Percentiles rank a stretch among this genome's conserved stretches.
Conservation (phyloP, 2,797 vertebrate genomes). For the Mormyrus proboscirostris region DNA sequence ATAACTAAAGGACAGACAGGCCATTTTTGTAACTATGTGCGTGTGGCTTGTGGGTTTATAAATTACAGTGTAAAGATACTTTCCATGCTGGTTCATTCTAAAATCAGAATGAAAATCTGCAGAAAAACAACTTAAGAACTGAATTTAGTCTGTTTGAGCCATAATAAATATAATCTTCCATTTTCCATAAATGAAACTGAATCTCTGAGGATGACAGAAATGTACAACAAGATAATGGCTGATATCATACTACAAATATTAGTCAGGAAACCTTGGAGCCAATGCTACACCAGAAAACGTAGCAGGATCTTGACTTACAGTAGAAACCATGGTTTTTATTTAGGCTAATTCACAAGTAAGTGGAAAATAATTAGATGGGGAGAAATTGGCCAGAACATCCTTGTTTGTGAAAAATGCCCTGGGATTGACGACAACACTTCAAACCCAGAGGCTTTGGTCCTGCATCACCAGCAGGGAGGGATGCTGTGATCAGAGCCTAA, state of each 20-base stretch:
- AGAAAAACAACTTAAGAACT: neutral
- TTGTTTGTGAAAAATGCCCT: neutral
- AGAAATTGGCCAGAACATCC: conserved; percentile 1
- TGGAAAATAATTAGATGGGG: neutral
- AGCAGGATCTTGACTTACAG: neutral
- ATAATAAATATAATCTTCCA: neutral
- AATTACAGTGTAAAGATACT: conserved; percentile 3
- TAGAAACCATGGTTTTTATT: neutral
- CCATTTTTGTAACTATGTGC: neutral
- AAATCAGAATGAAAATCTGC: neutral
- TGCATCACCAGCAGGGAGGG: neutral
- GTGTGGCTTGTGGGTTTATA: conserved; percentile 1
- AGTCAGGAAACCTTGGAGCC: neutral
- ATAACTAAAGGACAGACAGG: neutral
- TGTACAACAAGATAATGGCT: neutral
- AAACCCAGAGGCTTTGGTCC: neutral
- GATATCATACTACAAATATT: neutral
- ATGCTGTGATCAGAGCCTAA: neutral
- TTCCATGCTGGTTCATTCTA: conserved; percentile 5
- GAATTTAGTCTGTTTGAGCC: neutral
- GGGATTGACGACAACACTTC: neutral
- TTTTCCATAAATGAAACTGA: neutral
- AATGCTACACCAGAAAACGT: neutral
- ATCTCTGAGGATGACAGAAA: neutral
- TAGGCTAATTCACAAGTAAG: conserved; percentile 5